These are phyloP conservation scores for Suncus etruscus DNA, from an alignment of 2,113 vertebrate species.

Conservation along the genomic window DNA sequence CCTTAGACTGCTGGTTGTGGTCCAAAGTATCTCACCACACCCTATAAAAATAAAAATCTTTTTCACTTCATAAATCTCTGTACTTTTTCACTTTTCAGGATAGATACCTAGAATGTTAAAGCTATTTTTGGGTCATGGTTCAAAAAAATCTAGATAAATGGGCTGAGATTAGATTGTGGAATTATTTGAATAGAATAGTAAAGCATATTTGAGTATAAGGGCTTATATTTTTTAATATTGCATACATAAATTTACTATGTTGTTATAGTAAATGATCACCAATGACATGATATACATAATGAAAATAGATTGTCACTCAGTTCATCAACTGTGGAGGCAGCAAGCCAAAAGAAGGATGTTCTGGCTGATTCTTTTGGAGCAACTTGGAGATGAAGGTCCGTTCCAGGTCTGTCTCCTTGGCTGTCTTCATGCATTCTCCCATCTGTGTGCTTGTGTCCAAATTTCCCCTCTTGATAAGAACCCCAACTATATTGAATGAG, in stretches of 20 bases:
- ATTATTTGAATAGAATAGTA: not conserved
- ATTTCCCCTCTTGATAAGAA: not conserved
- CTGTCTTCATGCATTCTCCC: not conserved
- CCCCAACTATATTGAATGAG: not conserved
- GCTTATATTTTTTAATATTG: not conserved
- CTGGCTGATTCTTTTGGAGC: not conserved
- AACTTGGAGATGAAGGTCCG: not conserved
- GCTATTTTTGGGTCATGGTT: constrained; percentile 18
- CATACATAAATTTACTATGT: not conserved
- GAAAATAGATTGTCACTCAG: not conserved
- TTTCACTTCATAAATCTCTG: not conserved
- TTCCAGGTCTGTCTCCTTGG: not conserved
- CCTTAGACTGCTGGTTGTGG: too few species aligned
- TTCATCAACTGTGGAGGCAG: not conserved
- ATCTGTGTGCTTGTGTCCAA: not conserved
- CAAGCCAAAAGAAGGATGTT: not conserved
- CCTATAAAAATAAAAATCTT: not conserved
- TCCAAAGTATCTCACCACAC: not conserved
- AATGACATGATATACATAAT: not conserved
- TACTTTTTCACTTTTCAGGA: not conserved
- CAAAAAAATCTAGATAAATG: constrained; percentile 23
- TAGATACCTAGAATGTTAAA: not conserved
- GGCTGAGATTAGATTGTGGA: not conserved
- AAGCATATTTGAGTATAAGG: not conserved
- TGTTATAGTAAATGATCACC: not conserved